Base-by-base conservation (phyloP, 2,113 vertebrate genomes). In the Anseranas semipalmata region DNA sequence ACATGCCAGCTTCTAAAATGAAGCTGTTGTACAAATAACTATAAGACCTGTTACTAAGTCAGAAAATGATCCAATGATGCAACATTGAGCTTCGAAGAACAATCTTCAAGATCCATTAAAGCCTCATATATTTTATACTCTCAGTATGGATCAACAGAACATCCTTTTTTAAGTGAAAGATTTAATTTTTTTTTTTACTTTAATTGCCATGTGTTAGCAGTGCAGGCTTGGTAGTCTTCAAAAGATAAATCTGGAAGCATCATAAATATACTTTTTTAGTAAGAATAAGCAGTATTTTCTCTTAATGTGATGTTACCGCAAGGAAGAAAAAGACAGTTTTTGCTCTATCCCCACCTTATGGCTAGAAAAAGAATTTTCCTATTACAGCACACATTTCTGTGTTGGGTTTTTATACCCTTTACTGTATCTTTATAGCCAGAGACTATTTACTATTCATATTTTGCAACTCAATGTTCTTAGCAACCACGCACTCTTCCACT, bases 281-380 rank as follows among this genome's bases (percentile, higher is more conserved):
- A 95, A 9, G 56, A 86, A 93, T 52, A 68, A 75, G 50, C 14
- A 3, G 12, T 73, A 14, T 39, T 56, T 39, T 66, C 89, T 46
- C 52, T 86, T 84, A 92, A 68, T 3, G 50, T 48, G 68, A 94
- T 78, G 21, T 63, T 84, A 84, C 35, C 25, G 32, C 48, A 87
- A 12, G n/a, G 33, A 39, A 89, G 52, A 58, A 67, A 80, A 27
- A 52, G 72, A 90, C 53, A 86, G 32, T 96, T 97, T 96, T 96
- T 67, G 59, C 85, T 97, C 95, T 97, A 97, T 95, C 95, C 33
- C 97, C 96, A 97, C 88, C 95, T 97, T 97, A 97, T 96, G 95
- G 96, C 75, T 94, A 85, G 72, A 91, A 94, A 82, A 97, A 88
- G 84, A 96, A 97, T 73, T 91, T 87, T 89, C 70, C 62, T 90